Percentiles rank a stretch among this genome's conserved stretches.
Conservation (phyloP, 2,888 invertebrate species). For the Himalopsyche anomala region DNA sequence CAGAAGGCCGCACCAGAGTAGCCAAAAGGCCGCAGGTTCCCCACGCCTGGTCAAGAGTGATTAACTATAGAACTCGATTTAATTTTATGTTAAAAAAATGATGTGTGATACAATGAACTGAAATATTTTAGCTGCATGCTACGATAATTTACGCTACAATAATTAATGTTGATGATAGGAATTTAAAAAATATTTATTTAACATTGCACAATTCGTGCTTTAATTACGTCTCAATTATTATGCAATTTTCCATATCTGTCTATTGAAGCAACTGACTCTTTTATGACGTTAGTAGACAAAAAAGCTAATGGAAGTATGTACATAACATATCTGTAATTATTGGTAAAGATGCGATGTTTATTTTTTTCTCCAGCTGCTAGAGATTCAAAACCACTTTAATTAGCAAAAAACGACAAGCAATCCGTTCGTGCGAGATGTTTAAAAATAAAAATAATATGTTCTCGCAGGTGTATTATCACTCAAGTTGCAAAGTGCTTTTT, state of each 20-base stretch:
- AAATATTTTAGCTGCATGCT: no score
- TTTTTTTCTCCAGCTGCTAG: background rate
- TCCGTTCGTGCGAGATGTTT: background rate
- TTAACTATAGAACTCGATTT: no score
- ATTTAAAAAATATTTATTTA: background rate
- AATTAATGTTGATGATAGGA: background rate
- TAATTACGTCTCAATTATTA: slow-evolving; percentile 24
- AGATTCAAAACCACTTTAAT: slow-evolving; percentile 38
- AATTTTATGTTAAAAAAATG: no score
- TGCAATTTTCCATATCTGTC: background rate
- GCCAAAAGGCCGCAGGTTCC: no score
- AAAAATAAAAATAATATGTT: background rate
- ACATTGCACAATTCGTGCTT: background rate
- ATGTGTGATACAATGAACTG: no score
- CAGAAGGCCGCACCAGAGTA: no score
- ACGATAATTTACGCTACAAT: background rate
- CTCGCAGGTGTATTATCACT: slow-evolving; percentile 11
- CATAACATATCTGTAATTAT: background rate
- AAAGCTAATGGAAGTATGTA: background rate
- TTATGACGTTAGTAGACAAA: background rate
- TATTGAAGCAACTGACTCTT: background rate
- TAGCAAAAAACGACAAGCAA: background rate
- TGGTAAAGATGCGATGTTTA: background rate
- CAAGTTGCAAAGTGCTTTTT: background rate
- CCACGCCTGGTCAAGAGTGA: no score